Conservation (phyloP, 2,888 invertebrate genomes). For the Melieria picta region DNA sequence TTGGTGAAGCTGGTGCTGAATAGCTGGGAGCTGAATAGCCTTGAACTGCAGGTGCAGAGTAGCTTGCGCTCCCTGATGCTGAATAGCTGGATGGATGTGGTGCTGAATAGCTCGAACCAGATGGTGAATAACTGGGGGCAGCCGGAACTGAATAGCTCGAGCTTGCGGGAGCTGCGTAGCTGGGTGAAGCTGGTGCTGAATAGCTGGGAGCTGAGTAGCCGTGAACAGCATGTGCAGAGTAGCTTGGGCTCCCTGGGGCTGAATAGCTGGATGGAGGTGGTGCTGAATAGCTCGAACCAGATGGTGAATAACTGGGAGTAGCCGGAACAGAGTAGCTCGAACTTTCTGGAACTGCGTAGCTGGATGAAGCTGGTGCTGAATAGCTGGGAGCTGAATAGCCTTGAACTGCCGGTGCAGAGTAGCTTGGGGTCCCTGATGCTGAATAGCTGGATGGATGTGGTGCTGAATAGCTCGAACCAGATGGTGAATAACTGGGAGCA, state of each 20-base stretch:
- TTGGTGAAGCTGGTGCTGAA: slow-evolving; percentile 36
- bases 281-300: slow-evolving; percentile 44
- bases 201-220: slow-evolving; percentile 36
- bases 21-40: slow-evolving; percentile 33
- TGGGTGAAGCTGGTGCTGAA: slow-evolving; percentile 33
- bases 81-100: no score
- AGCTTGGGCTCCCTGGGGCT: slow-evolving; percentile 47
- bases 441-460: no score
- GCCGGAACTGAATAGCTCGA: slow-evolving; percentile 24
- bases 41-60: slow-evolving; percentile 14
- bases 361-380: slow-evolving; percentile 8
- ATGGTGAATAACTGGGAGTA: slow-evolving; percentile 19
- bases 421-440: not conserved
- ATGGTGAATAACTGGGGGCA: no score
- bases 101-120: no score
- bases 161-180: slow-evolving; percentile 44
- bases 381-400: slow-evolving; percentile 31
- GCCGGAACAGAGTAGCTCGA: slow-evolving; percentile 9
- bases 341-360: slow-evolving; percentile 39
- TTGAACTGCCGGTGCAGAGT: slow-evolving; percentile 43
- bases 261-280: slow-evolving; percentile 39
- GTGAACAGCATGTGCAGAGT: slow-evolving; percentile 42
- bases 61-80: not conserved
- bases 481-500: no score
- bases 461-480: no score